Evolutionary conservation across 2,113 vertebrate species (phyloP).

Genomic region (Morone saxatilis): DNA sequence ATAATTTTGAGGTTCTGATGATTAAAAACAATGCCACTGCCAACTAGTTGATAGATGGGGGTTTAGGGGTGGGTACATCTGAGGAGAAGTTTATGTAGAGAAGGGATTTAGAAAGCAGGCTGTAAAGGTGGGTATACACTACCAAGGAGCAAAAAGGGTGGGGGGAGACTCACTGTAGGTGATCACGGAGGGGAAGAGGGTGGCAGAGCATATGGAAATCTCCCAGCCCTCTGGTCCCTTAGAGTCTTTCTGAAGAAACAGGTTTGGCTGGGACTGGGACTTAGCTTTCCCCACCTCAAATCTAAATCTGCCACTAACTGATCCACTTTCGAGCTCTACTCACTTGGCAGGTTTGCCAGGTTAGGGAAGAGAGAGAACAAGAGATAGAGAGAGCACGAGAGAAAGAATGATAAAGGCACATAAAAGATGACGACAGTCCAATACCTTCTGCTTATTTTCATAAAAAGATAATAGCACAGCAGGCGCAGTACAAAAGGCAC

Average conservation of each 20-base stretch:
- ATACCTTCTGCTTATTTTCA: slow-evolving; percentile 75
- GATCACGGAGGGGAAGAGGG: slow-evolving; percentile 42
- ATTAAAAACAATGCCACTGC: slow-evolving; percentile 91
- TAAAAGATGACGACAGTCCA: slow-evolving; percentile 71
- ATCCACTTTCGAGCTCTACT: slow-evolving; percentile 67
- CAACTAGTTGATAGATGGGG: slow-evolving; percentile 85
- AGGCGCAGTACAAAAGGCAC: slow-evolving; percentile 68
- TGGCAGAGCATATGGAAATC: slow-evolving; percentile 64
- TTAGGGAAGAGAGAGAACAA: slow-evolving; percentile 30
- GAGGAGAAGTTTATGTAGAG: slow-evolving; percentile 71
- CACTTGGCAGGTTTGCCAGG: slow-evolving; percentile 73
- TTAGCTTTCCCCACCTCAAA: slow-evolving; percentile 62
- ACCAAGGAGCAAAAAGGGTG: slow-evolving; percentile 15
- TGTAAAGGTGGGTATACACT: slow-evolving; percentile 47
- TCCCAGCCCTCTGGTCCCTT: slow-evolving; percentile 61
- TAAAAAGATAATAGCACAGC: slow-evolving; percentile 72
- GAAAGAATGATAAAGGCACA: slow-evolving; percentile 67
- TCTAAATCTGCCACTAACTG: slow-evolving; percentile 68
- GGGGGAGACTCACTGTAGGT: slow-evolving; percentile 23
- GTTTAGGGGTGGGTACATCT: slow-evolving; percentile 65
- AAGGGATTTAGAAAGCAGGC: slow-evolving; percentile 60
- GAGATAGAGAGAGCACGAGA: slow-evolving; percentile 23
- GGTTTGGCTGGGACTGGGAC: slow-evolving; percentile 70
- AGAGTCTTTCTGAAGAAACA: slow-evolving; percentile 63
- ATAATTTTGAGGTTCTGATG: slow-evolving; percentile 90